Base-by-base conservation (phyloP, 2,888 invertebrate genomes). In the Stratiomys singularior region DNA sequence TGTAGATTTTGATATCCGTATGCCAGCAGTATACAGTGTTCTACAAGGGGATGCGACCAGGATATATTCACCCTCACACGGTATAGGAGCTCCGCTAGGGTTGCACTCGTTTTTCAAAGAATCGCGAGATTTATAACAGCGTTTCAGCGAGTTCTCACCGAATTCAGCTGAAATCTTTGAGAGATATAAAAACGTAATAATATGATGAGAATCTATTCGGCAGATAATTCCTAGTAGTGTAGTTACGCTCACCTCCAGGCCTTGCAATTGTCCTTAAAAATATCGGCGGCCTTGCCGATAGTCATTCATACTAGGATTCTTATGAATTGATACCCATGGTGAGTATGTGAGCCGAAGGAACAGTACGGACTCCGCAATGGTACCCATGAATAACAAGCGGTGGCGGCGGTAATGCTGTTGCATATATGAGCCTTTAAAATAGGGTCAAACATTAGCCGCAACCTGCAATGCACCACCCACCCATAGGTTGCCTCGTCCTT, bases 371-470 rank as follows among this genome's bases (percentile, higher is more conserved):
- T 56, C 72, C 74, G 74, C 74, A 74, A 30, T 60, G 30, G 79
- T 81, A 81, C 80, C 81, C 81, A 82, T 82, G 81, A 82, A 80
- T 80, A 81, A 82, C 80, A 81, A 82, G 81, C 79, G 47, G 66
- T 37, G 66, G 47, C 58, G 60, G 37, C 37, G 60, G 80, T 79
- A 81, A 66, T 80, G 76, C 78, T 80, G 77, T 78, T 78, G 76
- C 78, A 78, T 64, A 67, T 58, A 76, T 23, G 76, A 80, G 78
- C 44, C 64, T 76, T 71, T 44, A 66, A 84, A 86, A 86, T 84
- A 86, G 86, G 86, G 86, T 86, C 86, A 86, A 85, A 86, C 84
- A 85, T 85, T 85, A 85, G 85, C 85, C 86, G 85, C 85, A 85
- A 86, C 85, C 86, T 86, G 86, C 86, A 86, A 84, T 86, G 86